Evolutionary conservation across 1,140 invertebrate species (phyloP).

Genomic region (Trialeurodes vaporariorum): DNA sequence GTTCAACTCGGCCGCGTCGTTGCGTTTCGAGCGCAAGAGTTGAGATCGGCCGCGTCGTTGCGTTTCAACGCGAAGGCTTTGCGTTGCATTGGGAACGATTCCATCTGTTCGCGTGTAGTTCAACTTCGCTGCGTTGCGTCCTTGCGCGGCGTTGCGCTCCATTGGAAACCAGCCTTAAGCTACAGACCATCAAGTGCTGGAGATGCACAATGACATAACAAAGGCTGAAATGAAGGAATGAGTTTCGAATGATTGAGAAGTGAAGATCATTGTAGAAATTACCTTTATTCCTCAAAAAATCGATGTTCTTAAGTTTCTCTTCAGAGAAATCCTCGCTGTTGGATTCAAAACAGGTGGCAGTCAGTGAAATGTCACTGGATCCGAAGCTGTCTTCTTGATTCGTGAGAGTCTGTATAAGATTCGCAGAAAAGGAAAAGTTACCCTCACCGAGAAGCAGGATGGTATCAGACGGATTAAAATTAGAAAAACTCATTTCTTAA

Average conservation of each 20-base stretch:
- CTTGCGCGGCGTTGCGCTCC: background rate
- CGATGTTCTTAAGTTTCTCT: slow-evolving; percentile 29
- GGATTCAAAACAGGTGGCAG: slow-evolving; percentile 32
- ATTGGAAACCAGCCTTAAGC: background rate
- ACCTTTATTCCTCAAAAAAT: slow-evolving; percentile 31
- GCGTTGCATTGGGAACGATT: no score
- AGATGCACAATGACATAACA: no score
- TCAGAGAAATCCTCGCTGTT: slow-evolving; percentile 17
- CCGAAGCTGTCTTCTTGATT: slow-evolving; percentile 25
- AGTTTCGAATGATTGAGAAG: background rate
- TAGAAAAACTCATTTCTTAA: no score
- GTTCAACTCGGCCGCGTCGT: no score
- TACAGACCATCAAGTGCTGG: no score
- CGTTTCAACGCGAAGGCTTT: no score
- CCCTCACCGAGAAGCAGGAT: slow-evolving; percentile 20
- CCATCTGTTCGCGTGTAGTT: background rate
- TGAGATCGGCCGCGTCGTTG: no score
- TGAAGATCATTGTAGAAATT: background rate
- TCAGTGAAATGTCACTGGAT: slow-evolving; percentile 24
- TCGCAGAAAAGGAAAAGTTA: slow-evolving; percentile 21
- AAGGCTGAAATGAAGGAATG: background rate
- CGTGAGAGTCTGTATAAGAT: slow-evolving; percentile 12
- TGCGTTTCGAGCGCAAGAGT: no score
- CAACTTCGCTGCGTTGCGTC: background rate
- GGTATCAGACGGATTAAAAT: slow-evolving; percentile 11